Percentiles rank a stretch among this genome's conserved stretches.
Conservation (phyloP, 2,888 invertebrate species). For the Xestia xanthographa region DNA sequence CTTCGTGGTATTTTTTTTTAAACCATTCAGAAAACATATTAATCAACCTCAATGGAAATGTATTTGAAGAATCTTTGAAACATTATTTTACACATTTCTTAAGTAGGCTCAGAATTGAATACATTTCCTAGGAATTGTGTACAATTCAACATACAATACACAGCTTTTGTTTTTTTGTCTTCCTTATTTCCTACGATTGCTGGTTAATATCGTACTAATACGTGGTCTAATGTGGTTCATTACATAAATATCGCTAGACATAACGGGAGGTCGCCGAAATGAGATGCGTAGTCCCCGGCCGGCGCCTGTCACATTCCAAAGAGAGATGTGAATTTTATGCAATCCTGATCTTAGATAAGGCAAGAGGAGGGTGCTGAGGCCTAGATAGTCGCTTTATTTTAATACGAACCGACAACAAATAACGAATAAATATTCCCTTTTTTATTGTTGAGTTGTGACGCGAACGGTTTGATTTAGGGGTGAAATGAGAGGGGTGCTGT, state of each 20-base stretch:
- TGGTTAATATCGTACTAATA: constrained; percentile 57
- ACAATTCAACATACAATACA: too few species aligned
- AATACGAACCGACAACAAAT: constrained; percentile 90
- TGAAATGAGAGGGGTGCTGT: constrained; percentile 81
- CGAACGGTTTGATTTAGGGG: constrained; percentile 88
- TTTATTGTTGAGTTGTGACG: constrained; percentile 87
- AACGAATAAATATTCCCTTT: constrained; percentile 89
- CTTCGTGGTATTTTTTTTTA: too few species aligned
- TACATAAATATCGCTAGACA: constrained; percentile 69
- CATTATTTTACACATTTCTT: too few species aligned
- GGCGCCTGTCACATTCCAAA: constrained; percentile 82
- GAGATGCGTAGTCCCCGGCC: constrained; percentile 83
- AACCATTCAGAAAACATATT: too few species aligned
- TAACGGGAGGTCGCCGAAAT: constrained; percentile 77
- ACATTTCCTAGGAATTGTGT: too few species aligned
- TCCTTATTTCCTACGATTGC: constrained; percentile 35
- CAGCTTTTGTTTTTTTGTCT: background rate
- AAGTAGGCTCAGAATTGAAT: too few species aligned
- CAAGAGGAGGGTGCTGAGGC: constrained; percentile 84
- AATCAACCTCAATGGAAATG: too few species aligned
- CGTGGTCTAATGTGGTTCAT: constrained; percentile 60
- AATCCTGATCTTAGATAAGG: constrained; percentile 89
- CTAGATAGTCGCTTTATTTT: constrained; percentile 89
- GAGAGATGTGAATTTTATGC: constrained; percentile 89
- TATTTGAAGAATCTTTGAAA: too few species aligned